Percentiles rank a stretch among this genome's conserved stretches.
These are phyloP conservation scores for Pantelozetes paolii DNA, from an alignment of 2,888 invertebrate species.

Conservation along the genomic window DNA sequence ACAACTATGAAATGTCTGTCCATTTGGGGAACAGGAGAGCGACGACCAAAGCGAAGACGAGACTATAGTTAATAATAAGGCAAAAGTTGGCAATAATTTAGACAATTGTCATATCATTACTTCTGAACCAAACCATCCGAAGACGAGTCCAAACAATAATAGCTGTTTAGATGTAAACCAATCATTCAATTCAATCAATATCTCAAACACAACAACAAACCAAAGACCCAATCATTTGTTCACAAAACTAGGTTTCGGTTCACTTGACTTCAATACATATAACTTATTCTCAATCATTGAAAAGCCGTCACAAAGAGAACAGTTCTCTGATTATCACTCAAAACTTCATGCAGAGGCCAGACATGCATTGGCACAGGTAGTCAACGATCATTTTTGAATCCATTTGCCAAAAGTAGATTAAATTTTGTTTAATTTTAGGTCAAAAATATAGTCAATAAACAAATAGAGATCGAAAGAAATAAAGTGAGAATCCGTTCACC, in stretches of 20 bases:
- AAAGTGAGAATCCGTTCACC: conserved; percentile 61
- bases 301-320: conserved; percentile 34
- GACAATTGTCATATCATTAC: conserved; percentile 24
- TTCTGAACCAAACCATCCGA: neutral
- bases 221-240: conserved; percentile 39
- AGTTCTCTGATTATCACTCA: conserved; percentile 41
- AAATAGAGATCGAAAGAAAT: conserved; percentile 63
- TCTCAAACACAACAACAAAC: neutral
- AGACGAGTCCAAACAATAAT: conserved; percentile 38
- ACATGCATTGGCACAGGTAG: conserved; percentile 66
- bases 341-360: conserved; percentile 75
- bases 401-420: neutral
- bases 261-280: conserved; percentile 37
- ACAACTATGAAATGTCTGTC: neutral
- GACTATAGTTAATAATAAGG: neutral
- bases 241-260: conserved; percentile 35
- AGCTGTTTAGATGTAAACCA: conserved; percentile 16
- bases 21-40: neutral
- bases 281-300: conserved; percentile 33
- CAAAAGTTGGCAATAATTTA: neutral
- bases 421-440: conserved; percentile 59
- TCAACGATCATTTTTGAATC: no score
- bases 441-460: conserved; percentile 83
- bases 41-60: neutral
- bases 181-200: conserved; percentile 18